A percentile compares a stretch with the other conserved stretches of the same genome.
These are phyloP conservation scores for Diarsia dahlii DNA, from an alignment of 2,888 invertebrate species.

Conservation along the genomic window DNA sequence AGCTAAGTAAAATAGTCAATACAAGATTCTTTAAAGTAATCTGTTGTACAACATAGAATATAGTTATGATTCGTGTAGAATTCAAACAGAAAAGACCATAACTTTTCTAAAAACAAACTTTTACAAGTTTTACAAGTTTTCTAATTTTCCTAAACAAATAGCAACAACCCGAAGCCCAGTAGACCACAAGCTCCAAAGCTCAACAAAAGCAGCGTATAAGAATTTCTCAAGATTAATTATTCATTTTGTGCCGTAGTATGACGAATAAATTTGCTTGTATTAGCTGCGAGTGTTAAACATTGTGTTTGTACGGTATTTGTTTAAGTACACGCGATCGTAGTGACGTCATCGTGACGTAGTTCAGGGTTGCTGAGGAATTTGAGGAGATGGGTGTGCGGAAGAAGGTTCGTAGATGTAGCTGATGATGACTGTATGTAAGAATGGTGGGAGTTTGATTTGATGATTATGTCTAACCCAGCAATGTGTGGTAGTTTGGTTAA, in stretches of 20 bases:
- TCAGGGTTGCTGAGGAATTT: slow-evolving; percentile 4
- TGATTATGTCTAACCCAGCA: neutral
- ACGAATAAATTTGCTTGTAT: slow-evolving; percentile 81
- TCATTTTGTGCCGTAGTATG: slow-evolving; percentile 73
- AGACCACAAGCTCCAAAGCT: slow-evolving; percentile 44
- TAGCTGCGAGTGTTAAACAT: slow-evolving; percentile 67
- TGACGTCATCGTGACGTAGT: slow-evolving; percentile 53
- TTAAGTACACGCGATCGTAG: slow-evolving; percentile 61
- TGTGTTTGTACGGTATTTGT: slow-evolving; percentile 64
- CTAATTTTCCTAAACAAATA: neutral
- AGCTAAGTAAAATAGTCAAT: neutral
- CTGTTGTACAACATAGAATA: neutral
- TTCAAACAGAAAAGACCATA: neutral
- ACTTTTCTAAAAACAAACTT: neutral
- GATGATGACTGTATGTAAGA: neutral
- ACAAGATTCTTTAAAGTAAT: neutral
- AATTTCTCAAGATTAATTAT: slow-evolving; percentile 71
- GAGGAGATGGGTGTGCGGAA: slow-evolving; percentile 6
- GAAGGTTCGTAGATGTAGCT: neutral
- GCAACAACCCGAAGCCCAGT: slow-evolving; percentile 7
- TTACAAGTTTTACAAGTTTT: no score
- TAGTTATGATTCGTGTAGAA: neutral
- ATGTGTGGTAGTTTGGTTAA: neutral
- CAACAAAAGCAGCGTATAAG: slow-evolving; percentile 55
- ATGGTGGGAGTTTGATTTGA: neutral